These are phyloP conservation scores for Teleopsis dalmanni DNA, from an alignment of 1,140 invertebrate species.

Conservation along the genomic window DNA sequence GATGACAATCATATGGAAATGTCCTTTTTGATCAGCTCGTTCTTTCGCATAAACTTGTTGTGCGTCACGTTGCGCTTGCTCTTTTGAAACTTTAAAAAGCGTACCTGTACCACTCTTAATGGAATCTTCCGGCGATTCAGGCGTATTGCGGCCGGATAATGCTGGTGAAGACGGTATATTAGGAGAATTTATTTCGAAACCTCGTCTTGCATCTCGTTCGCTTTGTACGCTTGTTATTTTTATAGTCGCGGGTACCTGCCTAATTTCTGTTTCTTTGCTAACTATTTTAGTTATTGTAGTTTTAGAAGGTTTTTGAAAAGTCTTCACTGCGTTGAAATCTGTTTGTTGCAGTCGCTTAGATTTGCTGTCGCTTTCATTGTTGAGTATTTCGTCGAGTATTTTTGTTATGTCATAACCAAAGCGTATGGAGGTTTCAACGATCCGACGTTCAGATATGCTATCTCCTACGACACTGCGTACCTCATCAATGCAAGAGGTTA, in stretches of 20 bases:
- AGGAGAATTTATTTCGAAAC: conserved; percentile 45
- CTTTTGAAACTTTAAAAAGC: conserved; percentile 36
- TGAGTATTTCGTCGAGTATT: conserved; percentile 65
- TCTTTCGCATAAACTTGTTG: conserved; percentile 61
- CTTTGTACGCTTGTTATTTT: conserved; percentile 9
- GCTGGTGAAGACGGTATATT: conserved; percentile 52
- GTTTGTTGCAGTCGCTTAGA: conserved; percentile 10
- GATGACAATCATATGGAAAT: conserved; percentile 90
- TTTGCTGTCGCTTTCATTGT: conserved; percentile 36
- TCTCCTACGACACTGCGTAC: conserved; percentile 75
- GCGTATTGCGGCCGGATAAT: conserved; percentile 48
- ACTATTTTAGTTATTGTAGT: not conserved
- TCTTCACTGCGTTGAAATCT: conserved; percentile 12
- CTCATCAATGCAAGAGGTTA: conserved; percentile 77
- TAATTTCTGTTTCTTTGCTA: conserved; percentile 7
- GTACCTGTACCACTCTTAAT: conserved; percentile 13
- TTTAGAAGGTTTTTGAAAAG: not conserved
- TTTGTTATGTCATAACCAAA: conserved; percentile 65
- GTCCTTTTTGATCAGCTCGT: conserved; percentile 67
- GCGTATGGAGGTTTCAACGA: conserved; percentile 58
- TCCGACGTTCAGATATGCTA: conserved; percentile 57
- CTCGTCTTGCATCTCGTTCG: conserved; percentile 35
- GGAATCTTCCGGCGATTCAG: conserved; percentile 25
- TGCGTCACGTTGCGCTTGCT: conserved; percentile 33
- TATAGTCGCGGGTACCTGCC: conserved; percentile 2